Evolutionary conservation across 2,888 invertebrate genomes (phyloP).

Genomic region (Cheilosia variabilis): DNA sequence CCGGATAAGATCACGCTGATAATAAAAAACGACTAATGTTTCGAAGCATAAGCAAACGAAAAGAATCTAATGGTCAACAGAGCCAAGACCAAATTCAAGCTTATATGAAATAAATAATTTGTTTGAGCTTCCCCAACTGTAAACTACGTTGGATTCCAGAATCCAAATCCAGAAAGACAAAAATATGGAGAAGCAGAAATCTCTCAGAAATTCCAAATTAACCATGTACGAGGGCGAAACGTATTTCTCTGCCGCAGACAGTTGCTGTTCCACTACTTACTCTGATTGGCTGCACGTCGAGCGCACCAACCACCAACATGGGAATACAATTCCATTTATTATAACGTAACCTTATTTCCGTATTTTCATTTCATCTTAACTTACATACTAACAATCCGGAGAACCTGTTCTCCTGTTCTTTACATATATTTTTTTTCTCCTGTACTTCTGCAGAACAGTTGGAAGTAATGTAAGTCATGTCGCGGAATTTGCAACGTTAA

Average conservation of each 20-base stretch:
- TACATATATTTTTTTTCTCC: neutral
- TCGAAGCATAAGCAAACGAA: no score
- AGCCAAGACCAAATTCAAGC: no score
- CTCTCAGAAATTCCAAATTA: no score
- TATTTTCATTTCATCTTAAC: conserved; percentile 9
- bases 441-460: conserved; percentile 15
- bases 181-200: no score
- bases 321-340: conserved; percentile 43
- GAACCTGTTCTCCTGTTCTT: conserved; percentile 12
- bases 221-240: neutral
- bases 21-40: no score
- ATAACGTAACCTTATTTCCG: conserved; percentile 45
- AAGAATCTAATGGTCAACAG: no score
- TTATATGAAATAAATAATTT: no score
- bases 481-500: conserved; percentile 51
- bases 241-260: neutral
- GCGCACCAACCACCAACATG: neutral
- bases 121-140: no score
- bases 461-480: conserved; percentile 37
- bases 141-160: no score
- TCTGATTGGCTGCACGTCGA: conserved; percentile 32
- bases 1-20: no score
- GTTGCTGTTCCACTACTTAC: conserved; percentile 21
- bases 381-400: conserved; percentile 13
- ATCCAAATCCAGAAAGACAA: no score